phyloP scores from a whole-genome alignment of 2,888 invertebrate species.

The Brachyptera risi region DNA sequence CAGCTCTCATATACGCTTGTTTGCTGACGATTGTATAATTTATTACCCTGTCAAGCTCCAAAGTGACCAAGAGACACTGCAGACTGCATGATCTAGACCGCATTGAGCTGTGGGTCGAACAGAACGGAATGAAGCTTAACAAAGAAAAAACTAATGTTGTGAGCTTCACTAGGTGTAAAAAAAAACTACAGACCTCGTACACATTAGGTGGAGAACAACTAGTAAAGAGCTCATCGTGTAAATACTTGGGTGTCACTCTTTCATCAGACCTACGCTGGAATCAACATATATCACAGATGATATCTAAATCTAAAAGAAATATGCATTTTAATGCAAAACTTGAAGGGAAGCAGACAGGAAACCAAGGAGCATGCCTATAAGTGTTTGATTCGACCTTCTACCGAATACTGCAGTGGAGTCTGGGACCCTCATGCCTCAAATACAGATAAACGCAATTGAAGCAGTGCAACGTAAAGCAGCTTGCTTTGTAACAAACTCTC shows the following conservation, averaged over 20 bases:
- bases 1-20: too few species aligned
- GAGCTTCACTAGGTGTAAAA: background rate
- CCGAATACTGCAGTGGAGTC: background rate
- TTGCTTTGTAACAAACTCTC: background rate
- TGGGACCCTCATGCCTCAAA: background rate
- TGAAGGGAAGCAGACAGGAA: background rate
- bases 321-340: background rate
- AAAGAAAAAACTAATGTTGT: background rate
- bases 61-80: background rate
- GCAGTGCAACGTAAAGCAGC: background rate
- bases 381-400: background rate
- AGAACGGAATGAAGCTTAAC: background rate
- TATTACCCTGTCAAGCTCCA: background rate
- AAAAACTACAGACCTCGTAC: background rate
- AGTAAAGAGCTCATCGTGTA: background rate
- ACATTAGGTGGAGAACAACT: background rate
- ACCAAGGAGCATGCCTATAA: background rate
- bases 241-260: background rate
- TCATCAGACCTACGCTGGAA: background rate
- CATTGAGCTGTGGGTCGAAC: background rate
- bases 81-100: background rate
- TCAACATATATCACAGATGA: background rate
- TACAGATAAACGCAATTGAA: background rate
- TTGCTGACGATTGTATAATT: conserved; percentile 4
- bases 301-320: background rate